Evolutionary conservation across 2,888 invertebrate species (phyloP).

Genomic region (Drosophila testacea): DNA sequence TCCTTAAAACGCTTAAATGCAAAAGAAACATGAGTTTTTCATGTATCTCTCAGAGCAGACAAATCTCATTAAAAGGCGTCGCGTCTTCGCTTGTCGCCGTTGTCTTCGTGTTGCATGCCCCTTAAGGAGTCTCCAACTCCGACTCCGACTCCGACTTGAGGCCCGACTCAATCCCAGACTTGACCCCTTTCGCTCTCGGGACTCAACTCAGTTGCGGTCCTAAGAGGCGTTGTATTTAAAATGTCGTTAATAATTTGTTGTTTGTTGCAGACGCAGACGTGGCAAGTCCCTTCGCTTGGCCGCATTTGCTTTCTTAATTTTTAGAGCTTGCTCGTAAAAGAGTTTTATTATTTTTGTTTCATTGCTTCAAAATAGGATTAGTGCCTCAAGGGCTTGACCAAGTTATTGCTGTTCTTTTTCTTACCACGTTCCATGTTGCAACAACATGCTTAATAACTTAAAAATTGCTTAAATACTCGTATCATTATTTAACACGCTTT

Average conservation of each 20-base stretch:
- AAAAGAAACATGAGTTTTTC: conserved; percentile 73
- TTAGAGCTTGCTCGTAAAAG: conserved; percentile 70
- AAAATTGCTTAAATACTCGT: conserved; percentile 35
- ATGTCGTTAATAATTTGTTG: conserved; percentile 82
- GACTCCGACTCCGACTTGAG: neutral
- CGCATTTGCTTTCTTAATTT: conserved; percentile 31
- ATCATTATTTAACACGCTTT: conserved; percentile 62
- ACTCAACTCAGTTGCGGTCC: conserved; percentile 8
- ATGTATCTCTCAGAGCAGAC: conserved; percentile 64
- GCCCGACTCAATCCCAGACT: conserved; percentile 7
- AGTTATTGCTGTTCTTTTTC: conserved; percentile 37
- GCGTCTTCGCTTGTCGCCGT: conserved; percentile 51
- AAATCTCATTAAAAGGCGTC: conserved; percentile 81
- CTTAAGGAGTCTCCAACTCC: conserved; percentile 13
- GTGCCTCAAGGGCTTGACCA: conserved; percentile 52
- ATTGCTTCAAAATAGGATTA: conserved; percentile 73
- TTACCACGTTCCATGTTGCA: conserved; percentile 31
- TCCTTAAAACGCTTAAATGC: conserved; percentile 70
- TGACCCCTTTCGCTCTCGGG: conserved; percentile 60
- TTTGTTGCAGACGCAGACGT: conserved; percentile 38
- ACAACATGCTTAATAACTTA: conserved; percentile 7
- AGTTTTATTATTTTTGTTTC: conserved; percentile 74
- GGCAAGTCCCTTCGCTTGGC: conserved; percentile 30
- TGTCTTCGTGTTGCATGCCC: conserved; percentile 17
- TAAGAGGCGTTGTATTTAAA: conserved; percentile 76